Conservation (phyloP, 30 jellyfish, hydroid and myxozoan genomes). For the Rhopilema esculentum region DNA sequence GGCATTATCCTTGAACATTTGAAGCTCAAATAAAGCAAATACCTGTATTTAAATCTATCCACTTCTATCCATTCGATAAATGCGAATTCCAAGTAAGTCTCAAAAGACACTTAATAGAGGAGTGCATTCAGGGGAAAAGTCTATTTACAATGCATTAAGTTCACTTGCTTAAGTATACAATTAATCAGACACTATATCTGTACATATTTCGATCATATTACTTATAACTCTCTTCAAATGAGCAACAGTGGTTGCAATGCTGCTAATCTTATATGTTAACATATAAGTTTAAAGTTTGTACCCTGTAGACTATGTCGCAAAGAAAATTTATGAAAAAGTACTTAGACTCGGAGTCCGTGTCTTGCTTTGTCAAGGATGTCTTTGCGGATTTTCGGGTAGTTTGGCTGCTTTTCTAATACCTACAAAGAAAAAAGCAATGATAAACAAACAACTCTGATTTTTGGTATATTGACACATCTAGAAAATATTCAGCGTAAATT, state of each 20-base stretch:
- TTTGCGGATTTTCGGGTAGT: conserved; percentile 88
- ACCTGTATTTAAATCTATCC: too few relatives aligned
- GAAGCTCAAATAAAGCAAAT: too few relatives aligned
- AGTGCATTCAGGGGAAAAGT: not conserved
- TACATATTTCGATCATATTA: not conserved
- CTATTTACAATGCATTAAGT: not conserved
- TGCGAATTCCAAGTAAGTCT: not conserved
- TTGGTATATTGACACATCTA: not conserved
- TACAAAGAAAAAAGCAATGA: conserved; percentile 1
- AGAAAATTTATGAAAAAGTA: not conserved
- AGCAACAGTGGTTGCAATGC: not conserved
- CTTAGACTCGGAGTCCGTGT: conserved; percentile 72
- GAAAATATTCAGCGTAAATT: too few relatives aligned
- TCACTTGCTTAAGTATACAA: not conserved
- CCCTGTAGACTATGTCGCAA: not conserved
- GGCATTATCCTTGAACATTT: too few relatives aligned
- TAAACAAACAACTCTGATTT: not conserved
- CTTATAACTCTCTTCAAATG: not conserved
- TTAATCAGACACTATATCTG: not conserved
- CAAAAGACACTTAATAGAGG: not conserved
- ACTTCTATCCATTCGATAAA: not conserved
- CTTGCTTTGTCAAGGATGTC: conserved; percentile 98
- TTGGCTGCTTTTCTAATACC: conserved; percentile 93
- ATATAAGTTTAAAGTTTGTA: not conserved
- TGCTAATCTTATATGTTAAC: not conserved